Evolutionary conservation across 2,797 vertebrate species (phyloP).

Genomic region (Pangasius krempfi): DNA sequence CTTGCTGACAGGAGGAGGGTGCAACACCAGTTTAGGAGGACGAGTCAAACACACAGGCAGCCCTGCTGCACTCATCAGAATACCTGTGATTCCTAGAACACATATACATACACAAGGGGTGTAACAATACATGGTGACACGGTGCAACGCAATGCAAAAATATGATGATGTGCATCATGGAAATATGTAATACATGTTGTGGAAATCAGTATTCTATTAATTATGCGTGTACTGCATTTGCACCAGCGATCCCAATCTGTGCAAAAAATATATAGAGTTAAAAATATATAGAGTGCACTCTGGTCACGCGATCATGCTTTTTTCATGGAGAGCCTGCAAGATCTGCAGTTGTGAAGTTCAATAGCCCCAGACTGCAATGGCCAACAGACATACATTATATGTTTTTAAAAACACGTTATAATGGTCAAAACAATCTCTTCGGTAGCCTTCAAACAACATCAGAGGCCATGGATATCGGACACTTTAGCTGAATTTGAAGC

Average conservation of each 20-base stretch:
- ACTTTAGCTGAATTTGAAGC: neutral
- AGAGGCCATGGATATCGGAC: neutral
- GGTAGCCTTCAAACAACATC: neutral
- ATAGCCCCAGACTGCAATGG: too few relatives aligned
- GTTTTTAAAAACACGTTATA: neutral
- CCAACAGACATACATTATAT: neutral
- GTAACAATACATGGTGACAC: neutral
- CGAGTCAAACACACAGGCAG: conserved; percentile 94
- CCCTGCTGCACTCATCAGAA: conserved; percentile 93
- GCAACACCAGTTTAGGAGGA: conserved; percentile 88
- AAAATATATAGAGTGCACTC: neutral
- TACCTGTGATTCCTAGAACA: conserved; percentile 89
- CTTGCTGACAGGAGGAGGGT: conserved; percentile 91
- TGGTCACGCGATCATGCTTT: neutral
- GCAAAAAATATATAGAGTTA: neutral
- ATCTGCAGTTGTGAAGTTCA: too few relatives aligned
- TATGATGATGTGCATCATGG: neutral
- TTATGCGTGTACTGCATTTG: neutral
- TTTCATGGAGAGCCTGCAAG: too few relatives aligned
- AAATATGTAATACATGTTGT: neutral
- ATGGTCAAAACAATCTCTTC: neutral
- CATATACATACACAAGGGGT: neutral
- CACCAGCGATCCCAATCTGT: neutral
- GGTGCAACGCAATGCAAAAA: neutral
- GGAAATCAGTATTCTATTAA: neutral